phyloP scores from a whole-genome alignment of 2,797 vertebrate species.

The Cossypha dichroa region DNA sequence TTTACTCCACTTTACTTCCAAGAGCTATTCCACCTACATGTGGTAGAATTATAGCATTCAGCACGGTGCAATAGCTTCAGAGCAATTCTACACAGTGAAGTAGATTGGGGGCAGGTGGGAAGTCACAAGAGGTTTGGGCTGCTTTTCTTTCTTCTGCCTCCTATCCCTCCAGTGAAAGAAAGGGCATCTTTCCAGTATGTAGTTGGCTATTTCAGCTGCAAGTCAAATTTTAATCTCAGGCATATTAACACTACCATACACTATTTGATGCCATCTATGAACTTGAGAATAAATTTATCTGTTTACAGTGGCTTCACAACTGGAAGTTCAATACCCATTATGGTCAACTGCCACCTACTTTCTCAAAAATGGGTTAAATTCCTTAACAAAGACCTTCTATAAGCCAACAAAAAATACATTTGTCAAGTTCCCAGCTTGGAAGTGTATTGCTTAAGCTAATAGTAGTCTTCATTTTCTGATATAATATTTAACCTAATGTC shows the following conservation, averaged over 20 bases:
- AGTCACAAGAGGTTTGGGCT: background rate
- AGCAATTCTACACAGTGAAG: background rate
- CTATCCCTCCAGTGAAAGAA: background rate
- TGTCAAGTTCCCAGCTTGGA: background rate
- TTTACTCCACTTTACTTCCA: background rate
- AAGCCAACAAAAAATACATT: background rate
- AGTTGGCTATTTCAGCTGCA: background rate
- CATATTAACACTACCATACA: background rate
- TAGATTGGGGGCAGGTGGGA: fast-evolving
- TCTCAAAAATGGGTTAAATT: background rate
- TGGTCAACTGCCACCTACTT: background rate
- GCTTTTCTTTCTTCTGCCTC: background rate
- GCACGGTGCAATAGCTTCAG: background rate
- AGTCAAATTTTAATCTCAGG: background rate
- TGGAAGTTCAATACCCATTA: slow-evolving; percentile 2
- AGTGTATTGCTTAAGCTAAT: background rate
- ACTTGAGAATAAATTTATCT: slow-evolving; percentile 10
- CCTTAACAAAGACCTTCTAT: background rate
- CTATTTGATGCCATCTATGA: background rate
- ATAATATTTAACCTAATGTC: background rate
- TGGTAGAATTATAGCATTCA: background rate
- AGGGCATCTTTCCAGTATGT: background rate
- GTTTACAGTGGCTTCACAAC: slow-evolving; percentile 40
- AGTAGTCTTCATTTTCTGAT: background rate
- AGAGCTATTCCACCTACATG: background rate